Percentiles rank a stretch among this genome's conserved stretches.
These are phyloP conservation scores for Calycopis cecrops DNA, from an alignment of 1,140 invertebrate genomes.

Conservation along the genomic window DNA sequence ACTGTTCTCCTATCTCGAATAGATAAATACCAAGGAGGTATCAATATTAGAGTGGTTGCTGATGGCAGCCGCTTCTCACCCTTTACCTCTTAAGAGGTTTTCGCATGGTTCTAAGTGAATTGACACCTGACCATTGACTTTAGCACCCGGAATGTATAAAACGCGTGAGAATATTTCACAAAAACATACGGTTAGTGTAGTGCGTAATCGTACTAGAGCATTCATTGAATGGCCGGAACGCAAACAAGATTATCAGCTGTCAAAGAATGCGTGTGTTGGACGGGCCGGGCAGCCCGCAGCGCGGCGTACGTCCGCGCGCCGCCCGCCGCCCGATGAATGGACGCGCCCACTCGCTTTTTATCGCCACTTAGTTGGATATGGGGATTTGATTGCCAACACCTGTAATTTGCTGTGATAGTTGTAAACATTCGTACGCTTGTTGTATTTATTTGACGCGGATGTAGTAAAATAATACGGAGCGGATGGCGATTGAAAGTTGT, in stretches of 20 bases:
- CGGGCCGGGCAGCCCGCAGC: slow-evolving; percentile 22
- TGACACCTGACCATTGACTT: no score
- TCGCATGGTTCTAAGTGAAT: no score
- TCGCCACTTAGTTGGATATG: slow-evolving; percentile 49
- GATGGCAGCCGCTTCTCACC: no score
- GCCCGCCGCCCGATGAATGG: slow-evolving; percentile 51
- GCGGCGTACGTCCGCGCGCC: slow-evolving; percentile 28
- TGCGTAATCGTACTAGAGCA: slow-evolving; percentile 19
- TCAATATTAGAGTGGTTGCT: no score
- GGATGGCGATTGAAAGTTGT: no score
- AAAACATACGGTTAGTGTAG: not conserved
- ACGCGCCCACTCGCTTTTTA: slow-evolving; percentile 57
- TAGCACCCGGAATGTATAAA: no score
- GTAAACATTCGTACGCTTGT: slow-evolving; percentile 25
- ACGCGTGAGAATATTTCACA: not conserved
- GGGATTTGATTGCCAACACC: slow-evolving; percentile 49
- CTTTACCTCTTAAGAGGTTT: no score
- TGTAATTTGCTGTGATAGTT: slow-evolving; percentile 38
- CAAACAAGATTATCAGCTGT: slow-evolving; percentile 47
- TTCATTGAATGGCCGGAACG: slow-evolving; percentile 36
- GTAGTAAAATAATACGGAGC: not conserved
- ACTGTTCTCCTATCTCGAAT: no score
- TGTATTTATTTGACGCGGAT: not conserved
- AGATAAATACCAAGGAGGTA: no score
- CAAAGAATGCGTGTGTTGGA: slow-evolving; percentile 48